Evolutionary conservation across 2,113 vertebrate species (phyloP), one percentile per base, ranked within the genome.

Genomic region (Callionymus lyra): DNA sequence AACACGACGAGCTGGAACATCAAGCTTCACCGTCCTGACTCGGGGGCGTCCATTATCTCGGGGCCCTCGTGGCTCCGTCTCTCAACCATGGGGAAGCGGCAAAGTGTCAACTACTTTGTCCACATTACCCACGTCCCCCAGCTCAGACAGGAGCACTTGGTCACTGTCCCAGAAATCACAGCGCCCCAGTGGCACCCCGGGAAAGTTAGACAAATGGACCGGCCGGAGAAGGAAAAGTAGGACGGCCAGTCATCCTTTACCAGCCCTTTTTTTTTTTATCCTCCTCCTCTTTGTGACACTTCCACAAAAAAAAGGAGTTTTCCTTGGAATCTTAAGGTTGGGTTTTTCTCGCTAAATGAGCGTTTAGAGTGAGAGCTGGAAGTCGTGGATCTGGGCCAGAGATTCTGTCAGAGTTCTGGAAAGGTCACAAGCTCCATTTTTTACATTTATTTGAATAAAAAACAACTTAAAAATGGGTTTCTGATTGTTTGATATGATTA

Each of bases 171-270:
- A 77, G 81, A 83, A 82, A 81, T 81, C 79, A 78, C 74, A 67
- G 72, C 45, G 68, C 61, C 78, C 80, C 72, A 68, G 71, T 64
- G 79, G 74, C 70, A 50, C 72, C 67, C 63, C 40, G 56, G 74
- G 81, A 82, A 79, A 85, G 68, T 73, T 71, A 85, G 83, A 86
- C 79, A 84, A 86, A 85, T 83, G 80, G 81, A 71, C 63, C n/a
- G 81, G 70, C 71, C 60, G 53, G 74, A 68, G 67, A 52, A 71
- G 64, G 70, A 57, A 82, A 83, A 82, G 80, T 85, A 85, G 83
- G 81, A 68, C 80, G 72, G 71, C 74, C 74, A 77, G 70, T 85
- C 79, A 77, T 82, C 68, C 78, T 76, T 83, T 79, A 80, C 70
- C 60, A 10, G 49, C 55, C 65, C 47, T 62, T 63, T 68, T 59